Evolutionary conservation across 2,113 vertebrate genomes (phyloP).

Genomic region (Oostethus manadensis): DNA sequence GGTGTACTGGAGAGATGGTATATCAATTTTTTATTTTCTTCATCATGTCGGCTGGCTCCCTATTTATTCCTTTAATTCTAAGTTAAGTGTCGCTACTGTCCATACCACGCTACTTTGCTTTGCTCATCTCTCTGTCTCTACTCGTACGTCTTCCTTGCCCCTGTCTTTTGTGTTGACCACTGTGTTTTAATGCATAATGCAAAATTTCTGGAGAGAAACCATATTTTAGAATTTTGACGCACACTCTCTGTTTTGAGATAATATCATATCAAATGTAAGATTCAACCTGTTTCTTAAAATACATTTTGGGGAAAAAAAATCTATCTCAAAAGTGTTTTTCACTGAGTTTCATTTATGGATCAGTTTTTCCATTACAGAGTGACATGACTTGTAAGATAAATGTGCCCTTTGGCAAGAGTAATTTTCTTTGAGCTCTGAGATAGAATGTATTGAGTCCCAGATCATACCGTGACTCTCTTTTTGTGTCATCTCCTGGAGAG

Average conservation of each 20-base stretch:
- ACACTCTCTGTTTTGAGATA: slow-evolving; percentile 9
- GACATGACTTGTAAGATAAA: slow-evolving; percentile 1
- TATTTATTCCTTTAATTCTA: too few relatives aligned
- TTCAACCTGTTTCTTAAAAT: slow-evolving; percentile 21
- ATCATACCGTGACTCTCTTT: slow-evolving; percentile 7
- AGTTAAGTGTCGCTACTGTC: too few relatives aligned
- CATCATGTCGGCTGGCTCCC: too few relatives aligned
- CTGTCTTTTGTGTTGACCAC: too few relatives aligned
- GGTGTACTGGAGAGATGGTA: too few relatives aligned
- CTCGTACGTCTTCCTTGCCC: too few relatives aligned
- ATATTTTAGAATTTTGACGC: slow-evolving; percentile 29
- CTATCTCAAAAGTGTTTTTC: background rate
- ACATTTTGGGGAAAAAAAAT: slow-evolving; percentile 8
- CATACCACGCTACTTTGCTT: too few relatives aligned
- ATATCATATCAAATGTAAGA: slow-evolving; percentile 7
- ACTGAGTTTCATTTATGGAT: background rate
- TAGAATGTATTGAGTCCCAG: slow-evolving; percentile 13
- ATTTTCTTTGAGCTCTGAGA: slow-evolving; percentile 11
- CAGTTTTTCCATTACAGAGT: background rate
- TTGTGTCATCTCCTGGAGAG: slow-evolving; percentile 14
- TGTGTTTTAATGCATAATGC: slow-evolving; percentile 21
- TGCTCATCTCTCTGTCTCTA: too few relatives aligned
- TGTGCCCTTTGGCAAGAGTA: background rate
- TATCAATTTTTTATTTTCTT: too few relatives aligned
- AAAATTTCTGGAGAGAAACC: slow-evolving; percentile 16